phyloP scores from a whole-genome alignment of 2,797 vertebrate genomes.

The Schizopygopsis malacanthus region DNA sequence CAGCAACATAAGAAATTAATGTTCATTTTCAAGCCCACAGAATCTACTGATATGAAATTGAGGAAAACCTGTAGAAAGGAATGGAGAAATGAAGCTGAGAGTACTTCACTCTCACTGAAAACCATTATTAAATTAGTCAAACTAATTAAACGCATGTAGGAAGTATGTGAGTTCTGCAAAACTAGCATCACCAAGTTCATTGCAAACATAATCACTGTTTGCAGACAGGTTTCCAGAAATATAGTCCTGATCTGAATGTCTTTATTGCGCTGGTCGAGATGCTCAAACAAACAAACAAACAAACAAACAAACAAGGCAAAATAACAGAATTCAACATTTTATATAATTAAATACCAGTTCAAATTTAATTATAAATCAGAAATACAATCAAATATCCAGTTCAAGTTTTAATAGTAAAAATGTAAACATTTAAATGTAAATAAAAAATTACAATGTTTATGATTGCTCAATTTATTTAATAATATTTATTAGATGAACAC shows the following conservation, averaged over 20 bases:
- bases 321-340: not conserved
- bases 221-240: not conserved
- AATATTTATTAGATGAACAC: not conserved
- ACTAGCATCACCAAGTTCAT: not conserved
- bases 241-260: not conserved
- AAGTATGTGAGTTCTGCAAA: too few species aligned
- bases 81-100: not conserved
- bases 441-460: not conserved
- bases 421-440: not conserved
- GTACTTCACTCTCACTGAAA: not conserved
- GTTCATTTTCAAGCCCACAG: not conserved
- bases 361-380: not conserved
- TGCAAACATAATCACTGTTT: not conserved
- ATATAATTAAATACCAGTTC: not conserved
- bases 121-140: not conserved
- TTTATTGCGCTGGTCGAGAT: not conserved
- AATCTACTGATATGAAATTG: not conserved
- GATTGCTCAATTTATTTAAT: not conserved
- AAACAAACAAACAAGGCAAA: not conserved
- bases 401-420: too few species aligned
- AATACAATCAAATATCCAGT: not conserved
- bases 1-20: not conserved
- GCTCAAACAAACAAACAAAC: not conserved
- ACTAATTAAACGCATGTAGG: not conserved
- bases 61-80: not conserved